These are phyloP conservation scores for Passer montanus DNA, from an alignment of 2,113 vertebrate genomes.

Conservation along the genomic window DNA sequence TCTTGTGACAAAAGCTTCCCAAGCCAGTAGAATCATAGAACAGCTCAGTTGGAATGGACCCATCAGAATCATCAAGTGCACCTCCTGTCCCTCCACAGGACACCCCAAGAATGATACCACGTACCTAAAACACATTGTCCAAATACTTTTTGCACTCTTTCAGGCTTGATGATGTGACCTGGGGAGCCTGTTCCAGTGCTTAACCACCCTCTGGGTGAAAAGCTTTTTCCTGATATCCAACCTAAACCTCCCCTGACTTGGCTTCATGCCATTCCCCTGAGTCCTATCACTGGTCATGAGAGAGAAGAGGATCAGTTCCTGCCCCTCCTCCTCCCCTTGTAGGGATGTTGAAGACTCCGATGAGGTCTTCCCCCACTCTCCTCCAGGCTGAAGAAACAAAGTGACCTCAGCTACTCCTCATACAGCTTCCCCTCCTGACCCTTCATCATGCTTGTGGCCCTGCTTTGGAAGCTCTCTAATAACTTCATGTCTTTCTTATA, in stretches of 20 bases:
- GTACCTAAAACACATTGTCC: background rate
- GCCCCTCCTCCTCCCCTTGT: background rate
- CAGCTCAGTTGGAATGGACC: background rate
- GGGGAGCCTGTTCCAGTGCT: background rate
- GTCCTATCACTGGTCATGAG: background rate
- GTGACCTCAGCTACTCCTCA: background rate
- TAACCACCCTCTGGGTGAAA: background rate
- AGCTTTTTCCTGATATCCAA: background rate
- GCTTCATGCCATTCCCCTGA: background rate
- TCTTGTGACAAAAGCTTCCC: background rate
- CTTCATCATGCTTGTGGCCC: no score
- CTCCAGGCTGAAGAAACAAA: background rate
- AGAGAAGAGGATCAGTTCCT: background rate
- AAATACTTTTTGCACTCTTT: background rate
- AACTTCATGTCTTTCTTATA: background rate
- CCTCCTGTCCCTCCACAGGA: background rate
- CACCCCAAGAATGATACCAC: no score
- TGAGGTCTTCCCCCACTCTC: background rate
- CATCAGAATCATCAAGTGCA: background rate
- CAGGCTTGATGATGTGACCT: background rate
- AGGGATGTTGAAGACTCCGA: rapidly evolving
- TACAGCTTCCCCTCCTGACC: background rate
- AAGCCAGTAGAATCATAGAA: background rate
- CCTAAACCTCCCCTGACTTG: background rate
- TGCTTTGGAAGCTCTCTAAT: background rate